phyloP scores from a whole-genome alignment of 1,140 invertebrate genomes.

The Diprion similis region DNA sequence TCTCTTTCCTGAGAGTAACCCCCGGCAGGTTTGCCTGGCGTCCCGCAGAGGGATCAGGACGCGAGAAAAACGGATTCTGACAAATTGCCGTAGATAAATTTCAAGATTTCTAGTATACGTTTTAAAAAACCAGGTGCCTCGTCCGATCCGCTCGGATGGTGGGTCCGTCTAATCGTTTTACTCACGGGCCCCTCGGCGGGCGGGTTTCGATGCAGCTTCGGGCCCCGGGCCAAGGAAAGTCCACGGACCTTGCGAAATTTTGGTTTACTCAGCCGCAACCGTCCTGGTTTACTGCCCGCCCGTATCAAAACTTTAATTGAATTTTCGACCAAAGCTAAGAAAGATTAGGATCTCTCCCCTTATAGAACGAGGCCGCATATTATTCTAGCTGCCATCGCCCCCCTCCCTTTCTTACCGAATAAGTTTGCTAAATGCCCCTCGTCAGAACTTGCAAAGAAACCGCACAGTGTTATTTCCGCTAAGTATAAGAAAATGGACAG shows the following conservation, averaged over 20 bases:
- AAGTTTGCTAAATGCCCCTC: not conserved
- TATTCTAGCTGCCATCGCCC: slow-evolving; percentile 34
- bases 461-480: not conserved
- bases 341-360: slow-evolving; percentile 57
- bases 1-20: too few species aligned
- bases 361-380: slow-evolving; percentile 29
- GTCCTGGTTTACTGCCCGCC: slow-evolving; percentile 35
- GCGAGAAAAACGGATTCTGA: slow-evolving; percentile 30
- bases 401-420: not conserved
- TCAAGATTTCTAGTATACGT: slow-evolving; percentile 43
- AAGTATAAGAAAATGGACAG: not conserved
- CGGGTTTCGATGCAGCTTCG: slow-evolving; percentile 26
- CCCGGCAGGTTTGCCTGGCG: not conserved
- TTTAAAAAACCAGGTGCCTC: slow-evolving; percentile 27
- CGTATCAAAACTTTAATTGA: slow-evolving; percentile 65
- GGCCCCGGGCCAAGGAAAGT: slow-evolving; percentile 46
- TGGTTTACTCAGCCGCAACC: slow-evolving; percentile 59
- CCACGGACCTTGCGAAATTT: slow-evolving; percentile 61
- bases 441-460: too few species aligned
- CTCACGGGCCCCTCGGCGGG: slow-evolving; percentile 29
- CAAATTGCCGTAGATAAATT: slow-evolving; percentile 56
- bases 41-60: slow-evolving; percentile 22
- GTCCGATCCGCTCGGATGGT: slow-evolving; percentile 14
- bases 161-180: slow-evolving; percentile 58
- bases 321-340: slow-evolving; percentile 51